Evolutionary conservation across 2,797 vertebrate genomes (phyloP).

Genomic region (Sebastes vulpes): DNA sequence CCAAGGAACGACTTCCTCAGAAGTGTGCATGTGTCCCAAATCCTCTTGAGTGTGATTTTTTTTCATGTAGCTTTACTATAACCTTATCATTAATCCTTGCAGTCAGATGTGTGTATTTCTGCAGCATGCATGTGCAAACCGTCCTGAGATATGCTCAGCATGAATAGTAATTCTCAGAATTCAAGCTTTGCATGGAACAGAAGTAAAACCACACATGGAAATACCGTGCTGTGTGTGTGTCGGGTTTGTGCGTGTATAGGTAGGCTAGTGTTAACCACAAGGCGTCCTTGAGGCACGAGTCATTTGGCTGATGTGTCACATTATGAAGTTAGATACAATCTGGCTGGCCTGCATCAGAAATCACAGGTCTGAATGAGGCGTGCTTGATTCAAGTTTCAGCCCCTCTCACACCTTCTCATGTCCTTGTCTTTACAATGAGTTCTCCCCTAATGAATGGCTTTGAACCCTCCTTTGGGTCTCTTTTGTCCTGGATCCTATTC

Average conservation of each 20-base stretch:
- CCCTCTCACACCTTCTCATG: conserved; percentile 48
- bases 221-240: background rate
- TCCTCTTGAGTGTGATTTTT: conserved; percentile 15
- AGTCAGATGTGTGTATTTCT: background rate
- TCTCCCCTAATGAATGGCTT: conserved; percentile 73
- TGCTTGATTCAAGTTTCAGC: conserved; percentile 56
- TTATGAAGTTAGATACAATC: background rate
- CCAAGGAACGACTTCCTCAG: background rate
- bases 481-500: conserved; percentile 78
- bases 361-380: background rate
- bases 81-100: background rate
- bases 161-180: conserved; percentile 42
- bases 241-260: background rate
- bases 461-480: conserved; percentile 57
- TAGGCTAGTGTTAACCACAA: conserved; percentile 38
- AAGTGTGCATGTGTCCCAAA: background rate
- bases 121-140: background rate
- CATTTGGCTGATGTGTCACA: background rate
- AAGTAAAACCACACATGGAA: background rate
- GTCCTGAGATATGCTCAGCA: background rate
- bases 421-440: conserved; percentile 41
- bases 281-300: rapidly evolving
- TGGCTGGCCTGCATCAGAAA: conserved; percentile 7
- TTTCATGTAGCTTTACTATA: background rate
- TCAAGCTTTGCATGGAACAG: background rate